Base-by-base conservation (phyloP, 1,140 invertebrate genomes). In the Papilio xuthus region DNA sequence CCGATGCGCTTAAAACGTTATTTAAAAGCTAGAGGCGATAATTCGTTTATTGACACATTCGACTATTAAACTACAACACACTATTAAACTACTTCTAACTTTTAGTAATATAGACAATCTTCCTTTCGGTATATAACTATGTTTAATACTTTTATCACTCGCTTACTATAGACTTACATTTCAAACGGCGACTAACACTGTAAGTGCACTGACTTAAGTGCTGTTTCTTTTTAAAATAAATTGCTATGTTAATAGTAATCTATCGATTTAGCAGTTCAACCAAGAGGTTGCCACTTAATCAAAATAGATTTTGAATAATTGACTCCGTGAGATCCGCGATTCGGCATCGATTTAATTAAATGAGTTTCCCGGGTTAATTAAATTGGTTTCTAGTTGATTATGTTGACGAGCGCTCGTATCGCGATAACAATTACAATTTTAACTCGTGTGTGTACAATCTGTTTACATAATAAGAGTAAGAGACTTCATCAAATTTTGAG, bases 1-100 rank as follows among this genome's bases (percentile, higher is more conserved):
- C 73, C 81, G 81, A 80, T 79, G n/a, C 79, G 76, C 73, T 63
- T 69, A 56, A 42, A 44, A 37, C 23, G 26, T 44, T 73, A 72
- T 47, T 72, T 47, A 28, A 67, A 73, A 73, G 71, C 71, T 44
- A 73, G 12, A 71, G 42, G 71, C 42, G 20, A 44, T 73, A 47
- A 73, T 73, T 47, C 42, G 42, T 73, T 73, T 73, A 73, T 44
- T 4, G 23, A 73, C 13, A 26, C 10, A 71, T 71, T 42, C 32
- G 13, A 20, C n/a, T n/a, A n/a, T n/a, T n/a, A n/a, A n/a, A n/a
- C n/a, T n/a, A n/a, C n/a, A n/a, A n/a, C n/a, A n/a, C n/a, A n/a
- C n/a, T 72, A 47, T 72, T 26, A 47, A 72, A 44, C 20, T 47
- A 20, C 20, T 3, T 42, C 47, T 20, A n/a, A 47, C 4, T 41